Evolutionary conservation across 2,113 vertebrate species (phyloP).

Genomic region (Copsychus sechellarum): DNA sequence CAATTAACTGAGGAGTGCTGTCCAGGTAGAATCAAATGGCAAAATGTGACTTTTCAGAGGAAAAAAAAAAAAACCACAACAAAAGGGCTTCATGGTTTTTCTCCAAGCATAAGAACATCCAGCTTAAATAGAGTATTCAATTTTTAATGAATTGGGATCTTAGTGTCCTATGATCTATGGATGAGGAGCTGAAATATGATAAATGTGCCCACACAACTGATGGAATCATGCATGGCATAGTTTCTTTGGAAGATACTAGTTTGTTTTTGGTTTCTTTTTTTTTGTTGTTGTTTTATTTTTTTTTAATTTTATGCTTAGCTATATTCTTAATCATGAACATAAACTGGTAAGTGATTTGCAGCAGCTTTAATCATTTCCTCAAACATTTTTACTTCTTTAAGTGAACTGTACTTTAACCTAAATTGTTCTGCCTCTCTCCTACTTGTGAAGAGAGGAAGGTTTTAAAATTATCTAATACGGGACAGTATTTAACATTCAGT

Average conservation of each 20-base stretch:
- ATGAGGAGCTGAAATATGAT: slow-evolving; percentile 52
- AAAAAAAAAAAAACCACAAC: not conserved
- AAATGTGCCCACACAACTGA: not conserved
- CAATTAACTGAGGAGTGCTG: slow-evolving; percentile 20
- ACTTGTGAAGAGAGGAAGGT: slow-evolving; percentile 8
- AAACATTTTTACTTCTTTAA: slow-evolving; percentile 45
- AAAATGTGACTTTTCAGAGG: slow-evolving; percentile 35
- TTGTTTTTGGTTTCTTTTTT: not conserved
- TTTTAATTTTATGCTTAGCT: not conserved
- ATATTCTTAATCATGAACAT: not conserved
- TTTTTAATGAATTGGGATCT: slow-evolving; percentile 71
- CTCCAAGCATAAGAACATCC: slow-evolving; percentile 5
- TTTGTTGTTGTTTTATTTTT: not conserved
- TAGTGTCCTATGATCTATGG: slow-evolving; percentile 56
- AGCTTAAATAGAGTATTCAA: slow-evolving; percentile 61
- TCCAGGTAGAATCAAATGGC: slow-evolving; percentile 36
- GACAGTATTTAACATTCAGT: slow-evolving; percentile 49
- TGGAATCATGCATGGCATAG: not conserved
- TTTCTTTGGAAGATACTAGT: not conserved
- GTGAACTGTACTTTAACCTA: slow-evolving; percentile 36
- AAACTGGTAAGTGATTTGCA: slow-evolving; percentile 40
- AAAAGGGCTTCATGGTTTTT: not conserved
- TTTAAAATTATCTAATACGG: slow-evolving; percentile 24
- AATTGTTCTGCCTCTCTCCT: slow-evolving; percentile 30
- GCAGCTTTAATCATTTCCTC: not conserved